Evolutionary conservation across 2,113 vertebrate genomes (phyloP).

Genomic region (Puntigrus tetrazona): DNA sequence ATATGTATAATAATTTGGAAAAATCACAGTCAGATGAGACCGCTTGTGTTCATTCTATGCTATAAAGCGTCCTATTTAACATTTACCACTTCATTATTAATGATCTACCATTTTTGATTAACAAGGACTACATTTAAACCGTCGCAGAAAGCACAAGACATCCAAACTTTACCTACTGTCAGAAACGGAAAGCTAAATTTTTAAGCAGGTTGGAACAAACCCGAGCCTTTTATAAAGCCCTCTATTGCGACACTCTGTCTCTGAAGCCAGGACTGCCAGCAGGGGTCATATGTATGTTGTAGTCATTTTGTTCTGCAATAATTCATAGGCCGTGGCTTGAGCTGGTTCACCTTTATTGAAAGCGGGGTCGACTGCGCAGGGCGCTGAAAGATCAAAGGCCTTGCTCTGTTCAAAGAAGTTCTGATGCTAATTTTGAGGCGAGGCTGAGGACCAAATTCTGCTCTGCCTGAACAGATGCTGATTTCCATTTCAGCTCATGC

Average conservation of each 20-base stretch:
- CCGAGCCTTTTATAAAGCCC: neutral
- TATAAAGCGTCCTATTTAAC: neutral
- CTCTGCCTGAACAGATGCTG: neutral
- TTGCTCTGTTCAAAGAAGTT: conserved; percentile 28
- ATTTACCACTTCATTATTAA: neutral
- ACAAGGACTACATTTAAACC: neutral
- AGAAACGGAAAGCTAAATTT: no score
- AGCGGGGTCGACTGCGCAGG: conserved; percentile 4
- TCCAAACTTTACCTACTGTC: neutral
- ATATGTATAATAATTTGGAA: no score
- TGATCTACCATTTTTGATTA: neutral
- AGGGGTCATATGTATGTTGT: conserved; percentile 25
- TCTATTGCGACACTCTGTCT: neutral
- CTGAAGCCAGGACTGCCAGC: neutral
- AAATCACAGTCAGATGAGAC: no score
- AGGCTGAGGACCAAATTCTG: neutral
- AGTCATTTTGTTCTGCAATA: conserved; percentile 38
- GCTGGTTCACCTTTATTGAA: conserved; percentile 41
- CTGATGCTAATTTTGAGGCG: conserved; percentile 7
- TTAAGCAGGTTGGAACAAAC: neutral
- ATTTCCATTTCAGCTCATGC: neutral
- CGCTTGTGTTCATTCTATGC: neutral
- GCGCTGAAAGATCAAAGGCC: conserved; percentile 50
- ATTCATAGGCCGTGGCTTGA: conserved; percentile 39
- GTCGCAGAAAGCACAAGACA: neutral